Base-by-base conservation (phyloP, 1,140 invertebrate species). In the Zaprionus vittiger region DNA sequence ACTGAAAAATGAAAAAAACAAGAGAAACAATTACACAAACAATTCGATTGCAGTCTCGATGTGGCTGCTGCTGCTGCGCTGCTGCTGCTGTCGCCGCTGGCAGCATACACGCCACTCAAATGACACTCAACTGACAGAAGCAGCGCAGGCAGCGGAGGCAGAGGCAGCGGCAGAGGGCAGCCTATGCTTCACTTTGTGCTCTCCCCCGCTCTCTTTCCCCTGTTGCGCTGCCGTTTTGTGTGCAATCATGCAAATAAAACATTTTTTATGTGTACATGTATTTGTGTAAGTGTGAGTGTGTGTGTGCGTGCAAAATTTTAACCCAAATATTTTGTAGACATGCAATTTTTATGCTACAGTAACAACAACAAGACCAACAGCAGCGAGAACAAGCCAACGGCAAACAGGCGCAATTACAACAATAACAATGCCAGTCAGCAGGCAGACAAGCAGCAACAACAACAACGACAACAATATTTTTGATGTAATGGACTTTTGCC, bases 321-420 rank as follows among this genome's bases (percentile, higher is more conserved):
- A 90, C 85, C 85, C 82, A 90, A 90, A 90, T 90, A 90, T 91
- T 90, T 90, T 85, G 86, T 90, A 85, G 82, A 85, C 85, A 90
- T 90, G 79, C 76, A 90, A 84, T 78, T 82, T 81, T 90, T 90
- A 80, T 90, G 79, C 74, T 64, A 41, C 57, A 66, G 47, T 62
- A 77, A 61, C 68, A 66, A 57, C 37, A 63, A 60, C 68, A 71
- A 26, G 24, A 26, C 47, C 66, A 56, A 41, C 28, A 68, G 14
- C 49, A 66, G 24, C 63, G 41, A 47, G n/a, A 67, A 12, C 14
- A 34, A 20, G 20, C 57, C 20, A 56, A 17, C 59, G 52, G 64
- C 71, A 78, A 77, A 70, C 76, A 69, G 71, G 56, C 72, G 56
- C 77, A 79, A 79, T 79, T 78, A 75, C 73, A 79, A 72, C 63